phyloP scores from a whole-genome alignment of 2,797 vertebrate species.

The Danio albolineatus region DNA sequence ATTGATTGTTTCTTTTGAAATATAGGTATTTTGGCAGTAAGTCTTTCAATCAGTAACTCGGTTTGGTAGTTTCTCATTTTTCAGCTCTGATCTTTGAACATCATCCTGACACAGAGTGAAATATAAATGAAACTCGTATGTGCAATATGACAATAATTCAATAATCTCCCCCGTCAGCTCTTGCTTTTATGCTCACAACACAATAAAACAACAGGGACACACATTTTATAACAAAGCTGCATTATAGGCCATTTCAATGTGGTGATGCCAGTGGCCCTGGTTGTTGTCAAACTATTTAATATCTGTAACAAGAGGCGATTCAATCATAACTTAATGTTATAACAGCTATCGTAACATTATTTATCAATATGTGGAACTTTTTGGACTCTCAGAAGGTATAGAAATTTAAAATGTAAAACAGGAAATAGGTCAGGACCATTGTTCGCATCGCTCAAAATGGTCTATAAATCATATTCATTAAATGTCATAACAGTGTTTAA shows the following conservation, averaged over 20 bases:
- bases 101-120: slow-evolving; percentile 32
- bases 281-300: no score
- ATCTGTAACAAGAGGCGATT: no score
- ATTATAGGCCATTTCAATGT: no score
- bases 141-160: neutral
- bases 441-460: no score
- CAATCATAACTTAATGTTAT: no score
- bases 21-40: slow-evolving; percentile 21
- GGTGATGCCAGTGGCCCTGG: no score
- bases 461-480: neutral
- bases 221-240: neutral
- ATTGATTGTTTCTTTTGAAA: slow-evolving; percentile 32
- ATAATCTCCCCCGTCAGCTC: neutral
- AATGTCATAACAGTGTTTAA: no score
- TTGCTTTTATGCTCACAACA: neutral
- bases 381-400: no score
- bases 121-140: neutral
- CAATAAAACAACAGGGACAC: neutral
- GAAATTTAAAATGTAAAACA: no score
- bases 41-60: slow-evolving; percentile 26
- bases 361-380: no score
- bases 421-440: no score
- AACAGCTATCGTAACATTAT: no score
- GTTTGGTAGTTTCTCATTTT: neutral
- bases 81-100: slow-evolving; percentile 32